Evolutionary conservation across 2,888 invertebrate species (phyloP).

Genomic region (Proisotoma minuta): DNA sequence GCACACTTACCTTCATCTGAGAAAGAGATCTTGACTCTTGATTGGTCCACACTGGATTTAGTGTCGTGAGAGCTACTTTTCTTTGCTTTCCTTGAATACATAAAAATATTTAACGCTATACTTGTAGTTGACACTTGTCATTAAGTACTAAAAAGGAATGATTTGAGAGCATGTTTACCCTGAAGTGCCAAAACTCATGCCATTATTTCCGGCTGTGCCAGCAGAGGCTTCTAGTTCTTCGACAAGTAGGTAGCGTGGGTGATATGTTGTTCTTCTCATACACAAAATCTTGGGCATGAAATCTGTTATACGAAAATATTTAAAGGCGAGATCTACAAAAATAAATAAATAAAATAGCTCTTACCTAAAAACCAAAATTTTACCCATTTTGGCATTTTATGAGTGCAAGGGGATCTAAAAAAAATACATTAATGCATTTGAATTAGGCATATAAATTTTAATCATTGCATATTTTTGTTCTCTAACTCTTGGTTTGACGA

Average conservation of each 20-base stretch:
- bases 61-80: conserved; percentile 43
- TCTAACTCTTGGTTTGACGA: no score
- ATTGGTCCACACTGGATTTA: conserved; percentile 47
- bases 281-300: conserved; percentile 85
- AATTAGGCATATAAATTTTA: no score
- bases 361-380: conserved; percentile 81
- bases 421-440: neutral
- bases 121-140: no score
- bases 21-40: conserved; percentile 45
- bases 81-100: conserved; percentile 19
- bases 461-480: no score
- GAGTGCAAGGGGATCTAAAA: conserved; percentile 79
- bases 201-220: conserved; percentile 21
- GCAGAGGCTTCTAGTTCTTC: conserved; percentile 63
- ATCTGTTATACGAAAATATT: no score
- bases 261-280: conserved; percentile 85
- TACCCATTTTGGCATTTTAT: conserved; percentile 88
- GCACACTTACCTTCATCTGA: conserved; percentile 42
- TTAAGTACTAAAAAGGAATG: no score
- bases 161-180: no score
- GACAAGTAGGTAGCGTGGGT: conserved; percentile 62
- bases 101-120: neutral
- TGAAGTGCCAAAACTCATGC: conserved; percentile 43
- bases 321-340: no score
- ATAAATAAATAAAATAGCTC: no score